Conservation (phyloP, 2,797 vertebrate species). For the Lepus townsendii region DNA sequence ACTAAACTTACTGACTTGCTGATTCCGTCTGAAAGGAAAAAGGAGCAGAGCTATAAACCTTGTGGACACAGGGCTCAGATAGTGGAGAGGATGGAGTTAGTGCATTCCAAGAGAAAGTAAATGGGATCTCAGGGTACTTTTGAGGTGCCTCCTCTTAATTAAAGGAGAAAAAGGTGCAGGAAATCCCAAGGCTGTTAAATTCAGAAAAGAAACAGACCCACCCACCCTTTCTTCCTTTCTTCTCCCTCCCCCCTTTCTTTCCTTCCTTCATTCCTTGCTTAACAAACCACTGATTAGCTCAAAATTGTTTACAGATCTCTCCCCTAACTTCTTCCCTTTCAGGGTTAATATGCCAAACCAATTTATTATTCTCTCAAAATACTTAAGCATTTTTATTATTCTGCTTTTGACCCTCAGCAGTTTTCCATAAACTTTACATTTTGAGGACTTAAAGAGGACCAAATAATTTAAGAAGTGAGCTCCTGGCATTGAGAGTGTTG, state of each 20-base stretch:
- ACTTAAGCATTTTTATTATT: background rate
- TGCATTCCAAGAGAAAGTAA: background rate
- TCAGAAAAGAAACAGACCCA: background rate
- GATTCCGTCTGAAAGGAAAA: background rate
- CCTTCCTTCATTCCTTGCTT: background rate
- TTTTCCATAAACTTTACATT: background rate
- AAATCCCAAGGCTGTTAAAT: background rate
- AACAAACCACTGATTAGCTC: background rate
- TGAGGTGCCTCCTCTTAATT: background rate
- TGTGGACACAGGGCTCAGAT: background rate
- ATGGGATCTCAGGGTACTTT: background rate
- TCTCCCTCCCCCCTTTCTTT: accelerated
- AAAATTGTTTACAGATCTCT: background rate
- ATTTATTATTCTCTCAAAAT: constrained; percentile 1
- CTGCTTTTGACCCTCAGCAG: background rate
- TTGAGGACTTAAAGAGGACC: background rate
- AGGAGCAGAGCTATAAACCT: background rate
- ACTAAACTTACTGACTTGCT: background rate
- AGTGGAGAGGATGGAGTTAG: background rate
- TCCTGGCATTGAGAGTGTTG: background rate
- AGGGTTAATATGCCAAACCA: background rate
- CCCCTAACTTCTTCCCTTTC: constrained; percentile 45
- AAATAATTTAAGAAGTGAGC: background rate
- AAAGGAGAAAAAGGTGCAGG: background rate
- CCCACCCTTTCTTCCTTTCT: background rate